phyloP scores from a whole-genome alignment of 2,888 invertebrate species.

The Gonocerus acuteangulatus region DNA sequence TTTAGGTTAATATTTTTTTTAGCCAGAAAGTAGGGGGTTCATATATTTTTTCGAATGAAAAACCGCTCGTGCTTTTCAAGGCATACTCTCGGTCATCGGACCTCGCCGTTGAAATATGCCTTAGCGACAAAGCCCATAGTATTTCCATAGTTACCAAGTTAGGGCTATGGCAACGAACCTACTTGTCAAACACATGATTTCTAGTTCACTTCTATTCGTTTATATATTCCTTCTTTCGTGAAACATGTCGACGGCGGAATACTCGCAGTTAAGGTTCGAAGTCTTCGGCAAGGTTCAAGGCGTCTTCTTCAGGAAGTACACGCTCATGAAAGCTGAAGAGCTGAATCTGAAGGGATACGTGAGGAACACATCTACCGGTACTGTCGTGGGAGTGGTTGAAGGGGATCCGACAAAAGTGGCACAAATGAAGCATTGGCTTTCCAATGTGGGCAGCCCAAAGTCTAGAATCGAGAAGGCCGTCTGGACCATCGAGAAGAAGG shows the following conservation, averaged over 20 bases:
- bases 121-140: no score
- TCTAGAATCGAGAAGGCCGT: conserved; percentile 42
- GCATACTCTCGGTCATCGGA: no score
- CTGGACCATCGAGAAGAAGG: conserved; percentile 40
- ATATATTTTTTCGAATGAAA: no score
- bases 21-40: no score
- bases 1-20: no score
- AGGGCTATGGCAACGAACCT: no score
- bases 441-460: conserved; percentile 42
- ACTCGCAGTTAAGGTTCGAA: conserved; percentile 26
- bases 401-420: conserved; percentile 39
- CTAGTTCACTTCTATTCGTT: no score
- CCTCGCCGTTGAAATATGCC: no score
- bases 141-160: no score
- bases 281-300: conserved; percentile 34
- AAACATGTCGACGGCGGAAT: not conserved
- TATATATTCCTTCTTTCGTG: no score
- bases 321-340: conserved; percentile 56
- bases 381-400: conserved; percentile 57
- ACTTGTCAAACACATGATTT: no score
- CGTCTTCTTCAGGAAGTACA: conserved; percentile 49
- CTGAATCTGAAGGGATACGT: conserved; percentile 64
- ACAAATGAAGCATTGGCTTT: conserved; percentile 43
- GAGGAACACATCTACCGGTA: conserved; percentile 58
- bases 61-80: no score